These are phyloP conservation scores for Myathropa florea DNA, from an alignment of 2,888 invertebrate genomes.

Conservation along the genomic window DNA sequence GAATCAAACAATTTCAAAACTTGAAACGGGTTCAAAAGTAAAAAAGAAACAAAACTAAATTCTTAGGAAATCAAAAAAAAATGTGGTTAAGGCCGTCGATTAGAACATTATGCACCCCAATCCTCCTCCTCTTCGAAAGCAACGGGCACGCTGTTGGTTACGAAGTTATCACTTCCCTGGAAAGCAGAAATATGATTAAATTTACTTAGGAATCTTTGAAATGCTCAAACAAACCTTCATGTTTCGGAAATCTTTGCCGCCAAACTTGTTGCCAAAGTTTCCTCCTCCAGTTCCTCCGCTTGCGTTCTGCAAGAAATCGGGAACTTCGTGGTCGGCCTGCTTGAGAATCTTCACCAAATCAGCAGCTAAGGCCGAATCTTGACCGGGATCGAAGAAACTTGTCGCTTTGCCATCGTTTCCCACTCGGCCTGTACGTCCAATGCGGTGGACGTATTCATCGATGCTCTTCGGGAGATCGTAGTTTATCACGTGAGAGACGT, in stretches of 20 bases:
- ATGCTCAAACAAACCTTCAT: constrained; percentile 72
- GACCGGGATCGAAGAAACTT: constrained; percentile 88
- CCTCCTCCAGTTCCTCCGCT: constrained; percentile 80
- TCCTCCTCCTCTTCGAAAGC: constrained; percentile 74
- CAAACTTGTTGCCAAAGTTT: constrained; percentile 82
- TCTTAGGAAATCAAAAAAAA: constrained; percentile 22
- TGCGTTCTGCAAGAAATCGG: constrained; percentile 85
- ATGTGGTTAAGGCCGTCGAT: neutral
- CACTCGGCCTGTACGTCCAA: constrained; percentile 96
- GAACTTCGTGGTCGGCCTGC: constrained; percentile 90
- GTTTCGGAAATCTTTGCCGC: constrained; percentile 85
- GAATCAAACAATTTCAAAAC: neutral
- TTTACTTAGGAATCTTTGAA: neutral
- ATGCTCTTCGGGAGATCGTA: constrained; percentile 94
- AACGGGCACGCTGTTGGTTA: constrained; percentile 55
- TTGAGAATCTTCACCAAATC: constrained; percentile 88
- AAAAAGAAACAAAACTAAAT: constrained; percentile 23
- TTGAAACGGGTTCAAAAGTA: too few species aligned
- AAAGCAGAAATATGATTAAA: constrained; percentile 4
- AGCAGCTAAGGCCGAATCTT: constrained; percentile 84
- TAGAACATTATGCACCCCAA: constrained; percentile 71
- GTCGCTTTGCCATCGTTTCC: constrained; percentile 94
- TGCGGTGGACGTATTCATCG: constrained; percentile 97
- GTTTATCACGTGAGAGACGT: constrained; percentile 94
- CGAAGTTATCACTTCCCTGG: constrained; percentile 69